These are phyloP conservation scores for Polymixis lichenea DNA, from an alignment of 2,888 invertebrate species.

Conservation along the genomic window DNA sequence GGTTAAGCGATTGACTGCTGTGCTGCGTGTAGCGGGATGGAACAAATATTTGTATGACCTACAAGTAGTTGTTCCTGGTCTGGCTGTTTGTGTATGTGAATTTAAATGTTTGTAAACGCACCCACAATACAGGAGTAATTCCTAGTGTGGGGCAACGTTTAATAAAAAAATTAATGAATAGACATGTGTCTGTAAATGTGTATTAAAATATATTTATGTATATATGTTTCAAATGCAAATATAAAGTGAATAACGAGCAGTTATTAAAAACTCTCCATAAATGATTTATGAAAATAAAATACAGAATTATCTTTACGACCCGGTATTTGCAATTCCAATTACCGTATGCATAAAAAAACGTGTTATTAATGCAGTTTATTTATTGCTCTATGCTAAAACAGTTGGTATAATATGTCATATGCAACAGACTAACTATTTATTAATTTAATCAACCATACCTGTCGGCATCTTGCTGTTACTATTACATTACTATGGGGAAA, in stretches of 20 bases:
- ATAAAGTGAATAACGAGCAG: background rate
- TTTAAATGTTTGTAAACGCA: too few relatives aligned
- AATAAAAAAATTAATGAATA: too few relatives aligned
- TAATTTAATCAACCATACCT: conserved; percentile 2
- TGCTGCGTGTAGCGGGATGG: too few relatives aligned
- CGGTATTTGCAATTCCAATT: conserved; percentile 31
- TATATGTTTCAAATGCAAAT: background rate
- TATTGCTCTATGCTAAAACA: conserved; percentile 36
- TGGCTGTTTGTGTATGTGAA: too few relatives aligned
- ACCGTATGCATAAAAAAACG: conserved; percentile 29
- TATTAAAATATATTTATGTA: background rate
- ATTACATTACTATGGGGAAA: conserved; percentile 17
- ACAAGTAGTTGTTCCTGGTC: too few relatives aligned
- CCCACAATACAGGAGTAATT: too few relatives aligned
- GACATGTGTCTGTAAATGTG: too few relatives aligned
- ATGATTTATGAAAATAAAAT: background rate
- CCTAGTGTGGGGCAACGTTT: too few relatives aligned
- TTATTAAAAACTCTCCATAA: background rate
- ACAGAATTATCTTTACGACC: background rate
- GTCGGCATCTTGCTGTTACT: background rate
- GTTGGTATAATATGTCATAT: background rate
- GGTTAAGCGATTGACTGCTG: too few relatives aligned
- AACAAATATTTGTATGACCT: too few relatives aligned
- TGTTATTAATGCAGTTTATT: conserved; percentile 35
- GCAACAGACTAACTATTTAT: conserved; percentile 25